Conservation (phyloP, 2,113 vertebrate genomes). For the Myotis lucifugus region DNA sequence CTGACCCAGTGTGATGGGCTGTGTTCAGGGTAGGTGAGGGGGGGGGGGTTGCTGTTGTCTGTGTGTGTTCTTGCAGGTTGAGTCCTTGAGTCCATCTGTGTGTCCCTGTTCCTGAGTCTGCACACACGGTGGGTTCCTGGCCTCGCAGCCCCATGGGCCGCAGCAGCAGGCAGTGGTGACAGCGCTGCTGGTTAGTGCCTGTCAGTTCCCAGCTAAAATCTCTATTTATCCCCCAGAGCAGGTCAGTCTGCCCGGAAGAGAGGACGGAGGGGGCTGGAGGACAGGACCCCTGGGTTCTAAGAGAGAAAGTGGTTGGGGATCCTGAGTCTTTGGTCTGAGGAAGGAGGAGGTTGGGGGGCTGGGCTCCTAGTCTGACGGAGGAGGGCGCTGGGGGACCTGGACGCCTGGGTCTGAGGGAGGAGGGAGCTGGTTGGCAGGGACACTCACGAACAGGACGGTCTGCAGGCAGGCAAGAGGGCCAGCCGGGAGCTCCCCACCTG, state of each 20-base stretch:
- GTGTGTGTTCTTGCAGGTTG: neutral
- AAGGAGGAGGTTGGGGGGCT: too few species aligned
- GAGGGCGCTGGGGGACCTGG: neutral
- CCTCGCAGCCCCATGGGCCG: constrained; percentile 34
- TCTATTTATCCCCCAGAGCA: constrained; percentile 60
- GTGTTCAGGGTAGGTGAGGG: neutral
- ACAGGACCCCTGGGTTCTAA: neutral
- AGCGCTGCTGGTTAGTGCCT: constrained; percentile 66
- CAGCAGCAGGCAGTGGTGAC: constrained; percentile 45
- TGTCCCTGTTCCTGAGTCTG: neutral
- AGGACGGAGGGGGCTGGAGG: neutral
- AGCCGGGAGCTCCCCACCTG: neutral
- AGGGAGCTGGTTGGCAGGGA: neutral
- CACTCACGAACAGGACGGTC: neutral
- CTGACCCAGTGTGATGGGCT: neutral
- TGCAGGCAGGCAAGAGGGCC: neutral
- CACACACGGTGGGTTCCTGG: neutral
- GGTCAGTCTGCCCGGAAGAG: constrained; percentile 15
- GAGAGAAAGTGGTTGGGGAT: neutral
- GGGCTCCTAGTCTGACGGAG: neutral
- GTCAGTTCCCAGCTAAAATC: constrained; percentile 66
- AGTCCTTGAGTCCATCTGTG: neutral
- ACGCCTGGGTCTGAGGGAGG: neutral
- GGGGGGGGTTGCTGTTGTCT: neutral
- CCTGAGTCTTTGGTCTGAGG: neutral